Percentiles rank a stretch among this genome's conserved stretches.
These are phyloP conservation scores for Drosophila affinis DNA, from an alignment of 2,888 invertebrate genomes.

Conservation along the genomic window DNA sequence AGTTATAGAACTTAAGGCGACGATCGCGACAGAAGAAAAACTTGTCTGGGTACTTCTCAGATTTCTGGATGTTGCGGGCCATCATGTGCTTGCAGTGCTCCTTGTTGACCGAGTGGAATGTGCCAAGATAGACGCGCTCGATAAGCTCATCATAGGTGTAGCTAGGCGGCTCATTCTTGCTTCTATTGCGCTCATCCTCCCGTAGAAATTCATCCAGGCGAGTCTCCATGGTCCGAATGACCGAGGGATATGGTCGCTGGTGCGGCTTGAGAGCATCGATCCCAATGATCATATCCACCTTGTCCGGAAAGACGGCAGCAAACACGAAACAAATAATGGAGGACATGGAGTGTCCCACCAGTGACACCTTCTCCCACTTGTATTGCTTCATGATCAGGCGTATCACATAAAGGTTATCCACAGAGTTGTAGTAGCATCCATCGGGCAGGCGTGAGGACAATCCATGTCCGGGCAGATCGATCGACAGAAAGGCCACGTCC, in stretches of 20 bases:
- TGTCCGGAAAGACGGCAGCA: constrained; percentile 85
- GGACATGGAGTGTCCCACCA: constrained; percentile 89
- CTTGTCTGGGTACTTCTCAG: constrained; percentile 86
- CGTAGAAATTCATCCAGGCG: constrained; percentile 84
- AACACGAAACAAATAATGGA: constrained; percentile 87
- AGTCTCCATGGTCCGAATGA: constrained; percentile 82
- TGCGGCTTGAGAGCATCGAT: constrained; percentile 82
- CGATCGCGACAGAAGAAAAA: constrained; percentile 88
- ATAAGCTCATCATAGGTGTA: constrained; percentile 87
- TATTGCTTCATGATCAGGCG: constrained; percentile 87
- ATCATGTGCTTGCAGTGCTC: constrained; percentile 86
- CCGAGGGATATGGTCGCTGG: constrained; percentile 72
- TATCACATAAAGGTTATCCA: constrained; percentile 84
- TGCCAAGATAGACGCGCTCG: constrained; percentile 86
- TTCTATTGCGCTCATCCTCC: constrained; percentile 83
- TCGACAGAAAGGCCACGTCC: constrained; percentile 85
- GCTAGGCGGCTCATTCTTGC: constrained; percentile 85
- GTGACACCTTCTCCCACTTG: constrained; percentile 88
- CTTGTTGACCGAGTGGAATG: constrained; percentile 85
- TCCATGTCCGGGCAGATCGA: constrained; percentile 90
- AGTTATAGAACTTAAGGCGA: constrained; percentile 85
- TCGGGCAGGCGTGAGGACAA: constrained; percentile 87
- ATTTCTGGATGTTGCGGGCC: constrained; percentile 86
- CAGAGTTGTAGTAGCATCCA: constrained; percentile 85
- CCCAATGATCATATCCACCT: constrained; percentile 82